These are phyloP conservation scores for Schizothorax lantsangensis DNA, from an alignment of 2,797 vertebrate genomes.

Conservation along the genomic window DNA sequence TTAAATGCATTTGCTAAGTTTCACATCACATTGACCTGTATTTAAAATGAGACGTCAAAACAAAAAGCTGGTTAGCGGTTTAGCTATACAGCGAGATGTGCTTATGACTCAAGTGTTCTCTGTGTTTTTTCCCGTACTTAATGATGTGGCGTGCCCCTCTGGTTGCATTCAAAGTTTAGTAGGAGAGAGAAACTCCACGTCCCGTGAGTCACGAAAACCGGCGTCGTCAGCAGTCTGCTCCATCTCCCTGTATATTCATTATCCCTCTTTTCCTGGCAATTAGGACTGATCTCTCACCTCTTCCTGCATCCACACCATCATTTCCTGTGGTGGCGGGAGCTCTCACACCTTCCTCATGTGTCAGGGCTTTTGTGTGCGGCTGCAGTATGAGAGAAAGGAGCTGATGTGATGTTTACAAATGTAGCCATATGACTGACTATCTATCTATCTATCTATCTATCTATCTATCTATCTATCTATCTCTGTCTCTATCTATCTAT, in stretches of 20 bases:
- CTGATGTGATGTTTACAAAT: constrained; percentile 21
- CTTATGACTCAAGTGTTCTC: constrained; percentile 17
- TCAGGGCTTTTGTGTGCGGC: constrained; percentile 3
- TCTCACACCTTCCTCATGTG: neutral
- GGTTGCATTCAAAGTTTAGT: constrained; percentile 35
- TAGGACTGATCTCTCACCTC: constrained; percentile 46
- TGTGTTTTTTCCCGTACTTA: constrained; percentile 4
- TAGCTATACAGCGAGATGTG: neutral
- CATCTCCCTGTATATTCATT: constrained; percentile 37
- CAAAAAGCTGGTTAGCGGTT: constrained; percentile 7
- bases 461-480: neutral
- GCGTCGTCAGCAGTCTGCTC: constrained; percentile 43
- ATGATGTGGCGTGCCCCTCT: constrained; percentile 23
- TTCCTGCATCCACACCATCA: neutral
- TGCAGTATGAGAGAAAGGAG: neutral
- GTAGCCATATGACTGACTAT: neutral
- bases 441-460: neutral
- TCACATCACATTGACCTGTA: constrained; percentile 11
- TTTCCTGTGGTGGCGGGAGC: neutral
- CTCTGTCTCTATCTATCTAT: neutral
- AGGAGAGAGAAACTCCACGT: neutral
- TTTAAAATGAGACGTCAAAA: constrained; percentile 12
- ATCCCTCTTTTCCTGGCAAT: constrained; percentile 39
- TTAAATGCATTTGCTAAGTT: neutral
- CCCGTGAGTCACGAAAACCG: constrained; percentile 21